phyloP scores from a whole-genome alignment of 2,797 vertebrate genomes.

The Scomberomorus guttatus region DNA sequence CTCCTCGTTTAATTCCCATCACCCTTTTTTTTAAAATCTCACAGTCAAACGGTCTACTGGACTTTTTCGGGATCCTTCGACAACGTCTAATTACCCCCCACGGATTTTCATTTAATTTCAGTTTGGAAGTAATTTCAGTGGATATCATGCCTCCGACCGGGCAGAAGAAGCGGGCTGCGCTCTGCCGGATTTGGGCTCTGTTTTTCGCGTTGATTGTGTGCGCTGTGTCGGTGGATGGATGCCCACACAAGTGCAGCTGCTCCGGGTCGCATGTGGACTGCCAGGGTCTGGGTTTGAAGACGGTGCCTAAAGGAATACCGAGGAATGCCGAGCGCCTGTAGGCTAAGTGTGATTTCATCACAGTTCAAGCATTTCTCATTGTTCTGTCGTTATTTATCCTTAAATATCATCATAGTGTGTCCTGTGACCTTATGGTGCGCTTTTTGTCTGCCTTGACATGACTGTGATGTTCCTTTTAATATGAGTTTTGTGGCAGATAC shows the following conservation, averaged over 20 bases:
- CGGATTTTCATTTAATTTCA: slow-evolving; percentile 49
- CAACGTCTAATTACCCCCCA: neutral
- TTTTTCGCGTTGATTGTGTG: slow-evolving; percentile 75
- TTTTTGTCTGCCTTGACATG: neutral
- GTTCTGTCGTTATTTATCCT: neutral
- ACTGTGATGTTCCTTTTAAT: neutral
- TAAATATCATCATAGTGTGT: neutral
- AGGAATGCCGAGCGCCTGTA: slow-evolving; percentile 94
- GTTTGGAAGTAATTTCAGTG: slow-evolving; percentile 60
- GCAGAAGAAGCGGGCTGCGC: slow-evolving; percentile 69
- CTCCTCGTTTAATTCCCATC: slow-evolving; percentile 2
- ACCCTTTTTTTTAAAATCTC: slow-evolving; percentile 2
- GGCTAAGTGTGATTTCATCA: slow-evolving; percentile 83
- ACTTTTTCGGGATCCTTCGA: slow-evolving; percentile 31
- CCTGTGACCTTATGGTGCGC: neutral
- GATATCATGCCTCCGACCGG: slow-evolving; percentile 78
- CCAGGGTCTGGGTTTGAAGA: slow-evolving; percentile 93
- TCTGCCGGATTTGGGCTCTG: slow-evolving; percentile 73
- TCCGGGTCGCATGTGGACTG: slow-evolving; percentile 97
- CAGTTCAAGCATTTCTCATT: neutral
- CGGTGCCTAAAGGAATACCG: slow-evolving; percentile 93
- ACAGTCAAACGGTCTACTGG: slow-evolving; percentile 15
- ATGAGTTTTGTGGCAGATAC: neutral
- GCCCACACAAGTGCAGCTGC: slow-evolving; percentile 97
- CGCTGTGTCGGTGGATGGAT: slow-evolving; percentile 84